A percentile compares a stretch with the other conserved stretches of the same genome.
Conservation (phyloP, 2,113 vertebrate genomes). For the Bujurquina vittata region DNA sequence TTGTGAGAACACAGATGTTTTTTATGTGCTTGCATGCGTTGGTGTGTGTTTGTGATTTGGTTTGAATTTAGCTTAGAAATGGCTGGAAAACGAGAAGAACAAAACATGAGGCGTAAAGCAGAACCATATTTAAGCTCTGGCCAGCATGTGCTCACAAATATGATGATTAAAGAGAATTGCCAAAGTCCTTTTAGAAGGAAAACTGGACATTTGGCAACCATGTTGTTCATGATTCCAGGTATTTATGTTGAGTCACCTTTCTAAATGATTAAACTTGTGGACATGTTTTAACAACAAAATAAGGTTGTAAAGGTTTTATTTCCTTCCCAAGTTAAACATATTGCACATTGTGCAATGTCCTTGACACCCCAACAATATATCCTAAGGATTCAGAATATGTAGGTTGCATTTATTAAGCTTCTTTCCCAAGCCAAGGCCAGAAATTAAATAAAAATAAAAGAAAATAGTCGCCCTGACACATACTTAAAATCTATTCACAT, state of each 20-base stretch:
- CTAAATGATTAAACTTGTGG: background rate
- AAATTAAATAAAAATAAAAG: background rate
- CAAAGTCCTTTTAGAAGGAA: background rate
- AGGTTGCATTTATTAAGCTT: background rate
- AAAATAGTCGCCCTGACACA: background rate
- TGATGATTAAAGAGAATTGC: background rate
- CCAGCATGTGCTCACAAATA: background rate
- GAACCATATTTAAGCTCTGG: conserved; percentile 59
- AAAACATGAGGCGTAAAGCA: conserved; percentile 48
- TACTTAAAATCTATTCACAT: background rate
- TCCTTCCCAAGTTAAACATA: background rate
- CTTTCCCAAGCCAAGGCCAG: background rate
- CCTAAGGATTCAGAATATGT: background rate
- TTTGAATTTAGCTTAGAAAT: conserved; percentile 20
- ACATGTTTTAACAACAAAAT: background rate
- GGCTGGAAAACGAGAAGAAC: conserved; percentile 11
- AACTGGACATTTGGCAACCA: background rate
- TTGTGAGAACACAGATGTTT: conserved; percentile 21
- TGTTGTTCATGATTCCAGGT: background rate
- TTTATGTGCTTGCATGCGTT: conserved; percentile 3
- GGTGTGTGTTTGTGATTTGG: background rate
- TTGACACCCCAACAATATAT: background rate
- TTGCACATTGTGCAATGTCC: background rate
- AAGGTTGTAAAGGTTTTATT: background rate
- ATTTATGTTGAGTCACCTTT: background rate